Conservation (phyloP, 2,888 invertebrate species). For the Morinoia aosen region DNA sequence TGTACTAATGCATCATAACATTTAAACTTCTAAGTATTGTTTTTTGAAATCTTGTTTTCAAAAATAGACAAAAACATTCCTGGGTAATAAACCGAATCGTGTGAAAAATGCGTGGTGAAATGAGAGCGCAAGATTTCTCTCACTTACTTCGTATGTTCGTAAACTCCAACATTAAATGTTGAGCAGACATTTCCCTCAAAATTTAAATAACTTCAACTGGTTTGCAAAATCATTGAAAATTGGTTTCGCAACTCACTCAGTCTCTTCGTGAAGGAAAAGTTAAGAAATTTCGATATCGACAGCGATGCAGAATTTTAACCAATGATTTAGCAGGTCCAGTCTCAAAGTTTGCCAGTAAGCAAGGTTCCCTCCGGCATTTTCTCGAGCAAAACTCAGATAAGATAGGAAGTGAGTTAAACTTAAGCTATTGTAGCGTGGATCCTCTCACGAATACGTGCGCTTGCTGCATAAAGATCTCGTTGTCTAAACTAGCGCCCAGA, state of each 20-base stretch:
- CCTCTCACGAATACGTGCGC: conserved; percentile 52
- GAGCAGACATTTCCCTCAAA: neutral
- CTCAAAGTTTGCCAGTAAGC: conserved; percentile 45
- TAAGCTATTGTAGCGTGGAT: conserved; percentile 46
- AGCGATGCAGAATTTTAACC: conserved; percentile 47
- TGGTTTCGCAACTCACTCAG: neutral
- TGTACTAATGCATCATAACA: too few species aligned
- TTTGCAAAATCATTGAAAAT: neutral
- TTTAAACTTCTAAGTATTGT: too few species aligned
- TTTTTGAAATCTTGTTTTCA: too few species aligned
- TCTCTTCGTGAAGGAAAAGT: conserved; percentile 1
- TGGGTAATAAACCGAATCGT: too few species aligned
- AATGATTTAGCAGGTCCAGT: conserved; percentile 49
- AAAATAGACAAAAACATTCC: too few species aligned
- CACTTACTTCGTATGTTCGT: too few species aligned
- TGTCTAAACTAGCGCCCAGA: conserved; percentile 49
- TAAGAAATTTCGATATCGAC: conserved; percentile 40
- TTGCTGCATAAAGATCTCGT: conserved; percentile 52
- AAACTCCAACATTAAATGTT: too few species aligned
- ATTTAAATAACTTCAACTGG: neutral
- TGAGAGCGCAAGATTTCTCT: too few species aligned
- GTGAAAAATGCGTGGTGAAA: too few species aligned
- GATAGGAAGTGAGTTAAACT: conserved; percentile 53
- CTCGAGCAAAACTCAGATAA: conserved; percentile 46
- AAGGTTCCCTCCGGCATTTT: conserved; percentile 47